Evolutionary conservation across 2,113 vertebrate species (phyloP).

Genomic region (Gadus macrocephalus): DNA sequence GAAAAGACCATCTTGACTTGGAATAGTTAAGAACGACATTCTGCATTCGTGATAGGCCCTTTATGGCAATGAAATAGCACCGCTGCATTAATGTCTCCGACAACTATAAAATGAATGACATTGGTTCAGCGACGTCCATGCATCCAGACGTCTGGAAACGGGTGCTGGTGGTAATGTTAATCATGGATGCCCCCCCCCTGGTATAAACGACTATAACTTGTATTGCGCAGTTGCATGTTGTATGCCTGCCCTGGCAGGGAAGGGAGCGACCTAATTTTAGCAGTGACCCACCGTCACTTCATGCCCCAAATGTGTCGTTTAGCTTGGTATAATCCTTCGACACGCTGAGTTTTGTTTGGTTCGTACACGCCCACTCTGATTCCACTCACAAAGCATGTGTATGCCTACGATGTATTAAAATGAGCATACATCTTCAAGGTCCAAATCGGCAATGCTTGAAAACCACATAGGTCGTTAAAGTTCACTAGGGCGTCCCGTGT

Average conservation of each 20-base stretch:
- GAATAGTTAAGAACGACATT: slow-evolving; percentile 71
- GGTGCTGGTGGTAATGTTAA: no score
- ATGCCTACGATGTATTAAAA: no score
- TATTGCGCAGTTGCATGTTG: neutral
- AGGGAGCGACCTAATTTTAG: slow-evolving; percentile 68
- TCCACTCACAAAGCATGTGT: no score
- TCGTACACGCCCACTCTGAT: slow-evolving; percentile 3
- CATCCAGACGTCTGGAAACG: no score
- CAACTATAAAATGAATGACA: slow-evolving; percentile 6
- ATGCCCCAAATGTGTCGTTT: slow-evolving; percentile 50
- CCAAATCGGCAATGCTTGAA: no score
- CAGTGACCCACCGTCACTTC: slow-evolving; percentile 46
- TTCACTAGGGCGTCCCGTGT: no score
- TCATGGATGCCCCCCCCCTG: no score
- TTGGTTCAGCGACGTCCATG: no score
- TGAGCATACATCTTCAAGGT: no score
- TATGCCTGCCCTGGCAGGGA: slow-evolving; percentile 29
- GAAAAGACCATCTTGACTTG: slow-evolving; percentile 61
- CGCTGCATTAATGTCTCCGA: neutral
- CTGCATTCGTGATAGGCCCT: slow-evolving; percentile 13
- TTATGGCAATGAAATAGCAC: slow-evolving; percentile 6
- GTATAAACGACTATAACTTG: no score
- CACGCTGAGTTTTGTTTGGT: slow-evolving; percentile 46
- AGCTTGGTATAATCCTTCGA: slow-evolving; percentile 50
- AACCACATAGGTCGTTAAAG: no score